Evolutionary conservation across 2,113 vertebrate species (phyloP).

Genomic region (Ameiurus melas): DNA sequence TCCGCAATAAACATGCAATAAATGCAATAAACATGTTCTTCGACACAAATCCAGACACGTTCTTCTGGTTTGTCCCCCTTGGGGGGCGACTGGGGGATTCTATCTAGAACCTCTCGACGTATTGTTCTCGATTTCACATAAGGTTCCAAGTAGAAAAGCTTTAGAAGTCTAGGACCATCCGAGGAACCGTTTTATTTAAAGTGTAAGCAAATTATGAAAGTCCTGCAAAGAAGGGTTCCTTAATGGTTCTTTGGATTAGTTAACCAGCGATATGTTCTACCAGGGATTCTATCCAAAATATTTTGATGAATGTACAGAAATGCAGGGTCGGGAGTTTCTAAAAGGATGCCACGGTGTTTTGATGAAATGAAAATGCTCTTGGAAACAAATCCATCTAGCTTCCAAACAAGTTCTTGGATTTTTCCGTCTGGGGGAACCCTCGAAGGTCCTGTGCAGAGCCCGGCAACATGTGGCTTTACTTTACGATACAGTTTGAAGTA

Average conservation of each 20-base stretch:
- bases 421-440: neutral
- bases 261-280: neutral
- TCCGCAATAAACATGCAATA: too few relatives aligned
- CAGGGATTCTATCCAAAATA: neutral
- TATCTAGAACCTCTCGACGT: neutral
- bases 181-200: neutral
- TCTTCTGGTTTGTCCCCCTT: neutral
- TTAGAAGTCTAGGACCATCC: neutral
- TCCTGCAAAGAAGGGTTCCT: neutral
- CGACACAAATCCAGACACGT: neutral
- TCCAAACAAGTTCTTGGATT: neutral
- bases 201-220: neutral
- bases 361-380: too few relatives aligned
- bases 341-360: neutral
- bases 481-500: neutral
- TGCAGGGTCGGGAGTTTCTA: neutral
- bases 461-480: neutral
- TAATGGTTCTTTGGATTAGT: neutral
- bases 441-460: neutral
- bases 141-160: too few relatives aligned
- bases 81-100: neutral
- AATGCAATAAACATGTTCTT: neutral
- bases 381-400: neutral
- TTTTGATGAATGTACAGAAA: neutral
- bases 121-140: neutral